A percentile compares a stretch with the other conserved stretches of the same genome.
Evolutionary conservation across 2,888 invertebrate species (phyloP).

Genomic region (Gortyna flavago): DNA sequence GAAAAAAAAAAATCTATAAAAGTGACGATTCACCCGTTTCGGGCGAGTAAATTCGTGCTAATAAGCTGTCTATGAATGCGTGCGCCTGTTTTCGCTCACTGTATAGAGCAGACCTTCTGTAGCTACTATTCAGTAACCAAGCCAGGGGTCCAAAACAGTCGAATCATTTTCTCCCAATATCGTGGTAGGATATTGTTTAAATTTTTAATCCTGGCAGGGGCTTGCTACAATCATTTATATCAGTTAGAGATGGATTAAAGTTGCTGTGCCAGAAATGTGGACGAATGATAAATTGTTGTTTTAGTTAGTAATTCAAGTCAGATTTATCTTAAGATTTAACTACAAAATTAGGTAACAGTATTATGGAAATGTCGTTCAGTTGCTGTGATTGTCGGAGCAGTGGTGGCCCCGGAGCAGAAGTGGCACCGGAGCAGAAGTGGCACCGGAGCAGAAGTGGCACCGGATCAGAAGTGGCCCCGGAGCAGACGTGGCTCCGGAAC

Average conservation of each 20-base stretch:
- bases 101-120: not conserved
- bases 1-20: not conserved
- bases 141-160: conserved; percentile 75
- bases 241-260: conserved; percentile 68
- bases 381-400: not conserved
- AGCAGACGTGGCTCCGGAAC: too few relatives aligned
- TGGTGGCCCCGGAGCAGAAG: too few relatives aligned
- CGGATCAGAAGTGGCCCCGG: too few relatives aligned
- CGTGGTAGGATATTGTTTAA: conserved; percentile 77
- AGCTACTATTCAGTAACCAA: not conserved
- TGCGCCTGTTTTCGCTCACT: not conserved
- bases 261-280: conserved; percentile 15
- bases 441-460: too few relatives aligned
- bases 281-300: conserved; percentile 32
- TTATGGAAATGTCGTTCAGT: not conserved
- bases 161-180: conserved; percentile 81
- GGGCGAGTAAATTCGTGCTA: not conserved
- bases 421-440: too few relatives aligned
- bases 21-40: not conserved
- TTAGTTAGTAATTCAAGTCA: not conserved
- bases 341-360: not conserved
- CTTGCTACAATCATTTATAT: conserved; percentile 71
- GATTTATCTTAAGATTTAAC: too few relatives aligned
- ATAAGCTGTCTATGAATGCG: not conserved
- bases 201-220: conserved; percentile 77